A percentile compares a stretch with the other conserved stretches of the same genome.
These are phyloP conservation scores for Argyresthia goedartella DNA, from an alignment of 2,888 invertebrate species.

Conservation along the genomic window DNA sequence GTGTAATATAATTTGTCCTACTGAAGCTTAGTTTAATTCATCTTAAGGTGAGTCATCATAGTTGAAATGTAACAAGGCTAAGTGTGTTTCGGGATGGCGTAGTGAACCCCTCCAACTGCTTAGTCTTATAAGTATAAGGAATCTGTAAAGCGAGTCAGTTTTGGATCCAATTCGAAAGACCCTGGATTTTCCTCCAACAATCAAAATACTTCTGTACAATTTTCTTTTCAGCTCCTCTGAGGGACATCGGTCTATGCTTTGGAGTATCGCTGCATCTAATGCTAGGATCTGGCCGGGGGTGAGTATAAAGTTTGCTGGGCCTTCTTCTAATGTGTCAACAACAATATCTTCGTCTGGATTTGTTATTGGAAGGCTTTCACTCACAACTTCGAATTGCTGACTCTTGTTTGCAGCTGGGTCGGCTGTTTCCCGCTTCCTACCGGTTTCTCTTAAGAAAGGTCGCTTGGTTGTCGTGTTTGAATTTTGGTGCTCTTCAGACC, in stretches of 20 bases:
- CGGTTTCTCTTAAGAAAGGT: slow-evolving; percentile 92
- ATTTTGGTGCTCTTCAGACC: slow-evolving; percentile 80
- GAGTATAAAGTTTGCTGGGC: slow-evolving; percentile 75
- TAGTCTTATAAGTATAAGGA: slow-evolving; percentile 82
- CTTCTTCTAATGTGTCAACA: slow-evolving; percentile 73
- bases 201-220: slow-evolving; percentile 93
- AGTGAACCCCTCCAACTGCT: no score
- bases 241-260: slow-evolving; percentile 91
- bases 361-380: slow-evolving; percentile 55
- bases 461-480: slow-evolving; percentile 78
- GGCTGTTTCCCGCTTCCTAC: slow-evolving; percentile 67
- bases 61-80: no score
- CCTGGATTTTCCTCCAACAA: slow-evolving; percentile 92
- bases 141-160: slow-evolving; percentile 88
- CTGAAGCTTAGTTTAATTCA: no score
- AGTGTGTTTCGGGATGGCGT: no score
- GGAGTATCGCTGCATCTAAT: slow-evolving; percentile 90
- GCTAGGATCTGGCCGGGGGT: slow-evolving; percentile 86
- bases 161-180: slow-evolving; percentile 87
- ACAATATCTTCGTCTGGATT: slow-evolving; percentile 80
- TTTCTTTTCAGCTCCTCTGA: slow-evolving; percentile 91
- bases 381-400: slow-evolving; percentile 60
- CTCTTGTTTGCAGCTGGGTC: slow-evolving; percentile 50
- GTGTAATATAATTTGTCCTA: no score
- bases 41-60: no score